These are phyloP conservation scores for Melanchra persicariae DNA, from an alignment of 2,888 invertebrate genomes.

Conservation along the genomic window DNA sequence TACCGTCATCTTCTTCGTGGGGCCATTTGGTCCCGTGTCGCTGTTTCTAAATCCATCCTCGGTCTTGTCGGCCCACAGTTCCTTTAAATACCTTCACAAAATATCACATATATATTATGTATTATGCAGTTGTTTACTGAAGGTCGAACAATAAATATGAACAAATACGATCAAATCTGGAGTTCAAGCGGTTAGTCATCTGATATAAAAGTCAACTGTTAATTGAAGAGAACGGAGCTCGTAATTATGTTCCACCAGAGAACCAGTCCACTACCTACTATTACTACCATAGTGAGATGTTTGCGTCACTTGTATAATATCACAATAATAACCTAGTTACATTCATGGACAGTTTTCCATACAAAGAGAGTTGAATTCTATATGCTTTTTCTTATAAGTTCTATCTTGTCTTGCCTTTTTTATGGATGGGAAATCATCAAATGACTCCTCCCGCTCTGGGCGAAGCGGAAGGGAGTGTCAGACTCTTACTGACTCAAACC, in stretches of 20 bases:
- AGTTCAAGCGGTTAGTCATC: constrained; percentile 42
- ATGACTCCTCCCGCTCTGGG: too few relatives aligned
- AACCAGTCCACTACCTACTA: constrained; percentile 22
- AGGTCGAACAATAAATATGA: background rate
- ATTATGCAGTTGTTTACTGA: background rate
- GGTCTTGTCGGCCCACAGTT: background rate
- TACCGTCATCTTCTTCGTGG: too few relatives aligned
- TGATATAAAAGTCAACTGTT: constrained; percentile 22
- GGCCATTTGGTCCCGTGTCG: too few relatives aligned
- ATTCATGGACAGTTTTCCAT: constrained; percentile 3
- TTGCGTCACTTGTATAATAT: constrained; percentile 28
- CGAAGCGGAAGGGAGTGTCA: too few relatives aligned
- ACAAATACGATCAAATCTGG: background rate
- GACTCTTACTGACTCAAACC: too few relatives aligned
- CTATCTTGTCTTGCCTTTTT: too few relatives aligned
- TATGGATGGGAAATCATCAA: too few relatives aligned
- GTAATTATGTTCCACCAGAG: constrained; percentile 26
- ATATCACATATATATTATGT: background rate
- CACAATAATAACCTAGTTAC: constrained; percentile 3
- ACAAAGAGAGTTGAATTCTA: background rate
- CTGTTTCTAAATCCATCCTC: background rate
- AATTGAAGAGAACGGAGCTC: constrained; percentile 48
- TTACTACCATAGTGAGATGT: constrained; percentile 35
- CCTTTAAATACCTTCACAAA: background rate
- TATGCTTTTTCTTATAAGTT: background rate